These are phyloP conservation scores for Astyanax mexicanus DNA, from an alignment of 2,797 vertebrate species.

Conservation along the genomic window DNA sequence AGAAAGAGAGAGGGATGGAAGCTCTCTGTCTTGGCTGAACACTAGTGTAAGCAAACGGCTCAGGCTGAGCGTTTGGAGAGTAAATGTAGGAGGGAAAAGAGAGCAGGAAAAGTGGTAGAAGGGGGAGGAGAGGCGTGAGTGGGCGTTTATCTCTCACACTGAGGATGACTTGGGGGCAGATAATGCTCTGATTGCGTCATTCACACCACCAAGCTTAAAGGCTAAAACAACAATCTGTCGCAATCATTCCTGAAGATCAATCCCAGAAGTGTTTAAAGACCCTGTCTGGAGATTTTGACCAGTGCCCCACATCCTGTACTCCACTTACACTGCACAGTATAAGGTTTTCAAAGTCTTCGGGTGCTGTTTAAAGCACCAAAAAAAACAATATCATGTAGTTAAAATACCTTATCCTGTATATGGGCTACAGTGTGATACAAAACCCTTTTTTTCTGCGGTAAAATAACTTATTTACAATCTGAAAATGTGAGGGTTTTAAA, in stretches of 20 bases:
- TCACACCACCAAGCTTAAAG: conserved; percentile 5
- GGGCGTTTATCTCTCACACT: not conserved
- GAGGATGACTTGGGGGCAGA: conserved; percentile 5
- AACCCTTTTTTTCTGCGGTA: no score
- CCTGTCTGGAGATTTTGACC: no score
- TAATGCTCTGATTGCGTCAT: not conserved
- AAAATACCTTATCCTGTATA: no score
- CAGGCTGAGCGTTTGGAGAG: not conserved
- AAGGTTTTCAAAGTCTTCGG: no score
- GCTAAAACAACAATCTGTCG: conserved; percentile 12
- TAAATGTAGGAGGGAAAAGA: not conserved
- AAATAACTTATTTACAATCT: no score
- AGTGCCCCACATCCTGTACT: no score
- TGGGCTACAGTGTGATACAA: no score
- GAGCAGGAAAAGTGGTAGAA: not conserved
- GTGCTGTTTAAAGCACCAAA: no score
- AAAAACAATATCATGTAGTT: no score
- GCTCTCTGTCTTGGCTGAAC: not conserved
- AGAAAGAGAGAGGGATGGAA: not conserved
- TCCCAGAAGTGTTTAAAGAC: not conserved
- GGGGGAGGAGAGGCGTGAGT: not conserved
- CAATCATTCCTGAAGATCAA: not conserved
- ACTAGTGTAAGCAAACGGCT: not conserved
- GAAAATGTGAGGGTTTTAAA: no score
- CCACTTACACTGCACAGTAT: no score